Evolutionary conservation across 2,888 invertebrate genomes (phyloP), one percentile per base, ranked within the genome.

Genomic region (Spatulosminthurus flaviceps): DNA sequence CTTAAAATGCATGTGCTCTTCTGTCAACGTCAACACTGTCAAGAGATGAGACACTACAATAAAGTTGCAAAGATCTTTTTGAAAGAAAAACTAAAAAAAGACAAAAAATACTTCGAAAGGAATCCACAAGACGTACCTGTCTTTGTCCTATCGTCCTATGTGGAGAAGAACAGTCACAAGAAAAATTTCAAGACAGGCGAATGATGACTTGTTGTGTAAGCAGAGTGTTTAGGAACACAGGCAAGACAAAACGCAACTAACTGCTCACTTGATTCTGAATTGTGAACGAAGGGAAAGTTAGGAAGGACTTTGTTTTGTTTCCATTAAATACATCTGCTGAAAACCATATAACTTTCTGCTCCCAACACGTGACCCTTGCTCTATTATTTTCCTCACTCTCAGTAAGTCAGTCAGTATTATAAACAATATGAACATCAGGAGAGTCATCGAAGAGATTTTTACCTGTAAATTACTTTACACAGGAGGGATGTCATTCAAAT

Each of bases 271-370:
- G 51, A 51, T 51, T 51, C 51, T 51, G 51, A 51, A 51, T 51
- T 51, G 51, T 51, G 51, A 51, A 51, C 16, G 51, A 51, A 51
- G 51, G 51, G 51, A 51, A 51, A 51, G 51, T n/a, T 13, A 51
- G 51, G 51, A 51, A 51, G 51, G 51, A 51, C n/a, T 13, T 51
- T 51, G n/a, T n/a, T 51, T 51, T 51, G 51, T 51, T 51, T 51
- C 51, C 51, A 51, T 51, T 51, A 51, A 51, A 51, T 51, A 51
- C 5, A 34, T 34, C 4, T 9, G 51, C 2, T n/a, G 51, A 51
- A 51, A 51, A 51, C 51, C n/a, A n/a, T 51, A 51, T 51, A 51
- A n/a, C 51, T 51, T 51, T 51, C 51, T 51, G 51, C 51, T 51
- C 51, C 51, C 51, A 51, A 51, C 51, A 51, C 51, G 51, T 51